Base-by-base conservation (phyloP, 1,140 invertebrate genomes). In the Drosophila bocki region DNA sequence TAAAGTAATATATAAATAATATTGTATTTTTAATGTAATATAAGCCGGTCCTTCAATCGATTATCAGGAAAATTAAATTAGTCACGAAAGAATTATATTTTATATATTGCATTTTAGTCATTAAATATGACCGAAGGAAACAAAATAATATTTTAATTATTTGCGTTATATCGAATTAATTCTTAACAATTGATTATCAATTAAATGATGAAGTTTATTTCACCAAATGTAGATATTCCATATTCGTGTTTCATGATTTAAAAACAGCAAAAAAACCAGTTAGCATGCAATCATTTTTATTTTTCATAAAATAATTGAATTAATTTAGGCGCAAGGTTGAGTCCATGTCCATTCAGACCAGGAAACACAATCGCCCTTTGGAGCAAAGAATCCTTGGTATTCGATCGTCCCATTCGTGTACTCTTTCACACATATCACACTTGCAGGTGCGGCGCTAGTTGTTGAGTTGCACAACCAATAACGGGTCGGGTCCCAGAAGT, bases 401-500 rank as follows among this genome's bases (percentile, higher is more conserved):
- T 12, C 26, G 6, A 12, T 3, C 1, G 50, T 51, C 1, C 50
- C 50, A 51, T 51, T 17, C 0, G 2, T 0, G 3, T 7, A 0
- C 0, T 0, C 0, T 2, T 1, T 12, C 17, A 35, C 50, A 53
- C 50, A 53, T 2, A 1, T 0, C 12, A 19, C 32, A 13, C 2
- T 0, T 0, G 0, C 32, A 15, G 32, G 32, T 8, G 1, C n/a
- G 8, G 26, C 26, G 26, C 26, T 29, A 6, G 5, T 32, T 19
- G 6, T 11, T 37, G 22, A 22, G 7, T 35, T n/a, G 35, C 65
- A 69, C 19, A 0, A 0, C 65, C 65, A 69, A 17, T 51, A 86
- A 9, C 42, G 63, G 8, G 83, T 86, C n/a, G 83, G 80, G 56
- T 86, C 83, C 17, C 15, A 86, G 45, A 63, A 67, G 63, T 86